These are phyloP conservation scores for Drosophila simulans DNA, from an alignment of 1,140 invertebrate genomes.

Conservation along the genomic window DNA sequence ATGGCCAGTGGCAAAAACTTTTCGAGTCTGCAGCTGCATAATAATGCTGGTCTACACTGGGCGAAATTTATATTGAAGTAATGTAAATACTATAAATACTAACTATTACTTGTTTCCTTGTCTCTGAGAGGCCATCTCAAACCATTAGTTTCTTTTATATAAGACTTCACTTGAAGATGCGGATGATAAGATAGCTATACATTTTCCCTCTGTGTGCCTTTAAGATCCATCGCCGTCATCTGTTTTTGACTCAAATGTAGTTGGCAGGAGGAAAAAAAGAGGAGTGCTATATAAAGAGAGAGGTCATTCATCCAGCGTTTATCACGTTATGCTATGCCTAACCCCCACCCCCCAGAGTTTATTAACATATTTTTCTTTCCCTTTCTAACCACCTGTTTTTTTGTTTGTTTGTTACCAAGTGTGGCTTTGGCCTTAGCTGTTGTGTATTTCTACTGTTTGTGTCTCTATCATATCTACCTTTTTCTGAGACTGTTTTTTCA, in stretches of 20 bases:
- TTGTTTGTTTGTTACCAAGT: constrained; percentile 26
- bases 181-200: not conserved
- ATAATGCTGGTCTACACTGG: constrained; percentile 16
- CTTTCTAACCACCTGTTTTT: constrained; percentile 40
- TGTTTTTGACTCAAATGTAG: constrained; percentile 40
- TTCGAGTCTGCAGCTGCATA: constrained; percentile 32
- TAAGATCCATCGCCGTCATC: constrained; percentile 30
- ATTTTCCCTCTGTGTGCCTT: constrained; percentile 3
- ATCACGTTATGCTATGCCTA: constrained; percentile 65
- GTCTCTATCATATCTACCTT: constrained; percentile 3
- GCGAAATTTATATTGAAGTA: not conserved
- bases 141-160: not conserved
- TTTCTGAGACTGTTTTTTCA: constrained; percentile 3
- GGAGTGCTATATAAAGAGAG: constrained; percentile 12
- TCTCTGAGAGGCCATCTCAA: too few relatives aligned
- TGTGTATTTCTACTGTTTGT: constrained; percentile 7
- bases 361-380: constrained; percentile 73
- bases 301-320: constrained; percentile 80
- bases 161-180: too few relatives aligned
- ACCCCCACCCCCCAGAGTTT: constrained; percentile 30
- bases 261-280: constrained; percentile 4
- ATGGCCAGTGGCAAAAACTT: constrained; percentile 43
- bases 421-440: constrained; percentile 2
- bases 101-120: too few relatives aligned
- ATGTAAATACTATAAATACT: too few relatives aligned